Evolutionary conservation across 2,797 vertebrate genomes (phyloP).

Genomic region (Xiphophorus birchmanni): DNA sequence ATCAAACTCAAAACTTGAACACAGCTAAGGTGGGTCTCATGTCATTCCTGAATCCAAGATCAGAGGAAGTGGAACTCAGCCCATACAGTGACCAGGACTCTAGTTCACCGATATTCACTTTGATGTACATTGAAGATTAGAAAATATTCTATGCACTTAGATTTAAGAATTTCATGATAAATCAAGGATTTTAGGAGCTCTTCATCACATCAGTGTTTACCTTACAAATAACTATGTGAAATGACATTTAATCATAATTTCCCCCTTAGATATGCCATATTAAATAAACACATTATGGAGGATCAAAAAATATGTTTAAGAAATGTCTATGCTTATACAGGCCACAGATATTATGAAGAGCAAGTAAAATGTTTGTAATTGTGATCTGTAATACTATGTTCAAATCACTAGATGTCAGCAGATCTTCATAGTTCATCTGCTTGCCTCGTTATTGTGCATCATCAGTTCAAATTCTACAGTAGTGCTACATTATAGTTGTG

Average conservation of each 20-base stretch:
- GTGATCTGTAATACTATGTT: background rate
- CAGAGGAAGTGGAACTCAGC: background rate
- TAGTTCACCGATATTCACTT: background rate
- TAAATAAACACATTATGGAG: background rate
- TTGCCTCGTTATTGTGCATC: conserved; percentile 8
- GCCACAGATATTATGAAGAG: background rate
- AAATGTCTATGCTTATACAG: background rate
- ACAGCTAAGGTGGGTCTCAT: background rate
- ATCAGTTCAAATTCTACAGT: background rate
- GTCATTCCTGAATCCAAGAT: background rate
- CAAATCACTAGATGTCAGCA: conserved; percentile 72
- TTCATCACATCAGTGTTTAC: background rate
- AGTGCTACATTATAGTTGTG: background rate
- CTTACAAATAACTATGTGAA: background rate
- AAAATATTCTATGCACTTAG: background rate
- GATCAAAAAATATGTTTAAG: background rate
- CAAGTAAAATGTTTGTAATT: background rate
- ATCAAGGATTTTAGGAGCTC: background rate
- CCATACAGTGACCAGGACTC: background rate
- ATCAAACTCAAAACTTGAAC: background rate
- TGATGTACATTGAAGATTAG: background rate
- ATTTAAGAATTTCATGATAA: background rate
- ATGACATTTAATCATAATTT: background rate
- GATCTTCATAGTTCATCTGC: conserved; percentile 27
- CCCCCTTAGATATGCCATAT: background rate